Base-by-base conservation (phyloP, 2,888 invertebrate genomes). In the Lapara coniferarum region DNA sequence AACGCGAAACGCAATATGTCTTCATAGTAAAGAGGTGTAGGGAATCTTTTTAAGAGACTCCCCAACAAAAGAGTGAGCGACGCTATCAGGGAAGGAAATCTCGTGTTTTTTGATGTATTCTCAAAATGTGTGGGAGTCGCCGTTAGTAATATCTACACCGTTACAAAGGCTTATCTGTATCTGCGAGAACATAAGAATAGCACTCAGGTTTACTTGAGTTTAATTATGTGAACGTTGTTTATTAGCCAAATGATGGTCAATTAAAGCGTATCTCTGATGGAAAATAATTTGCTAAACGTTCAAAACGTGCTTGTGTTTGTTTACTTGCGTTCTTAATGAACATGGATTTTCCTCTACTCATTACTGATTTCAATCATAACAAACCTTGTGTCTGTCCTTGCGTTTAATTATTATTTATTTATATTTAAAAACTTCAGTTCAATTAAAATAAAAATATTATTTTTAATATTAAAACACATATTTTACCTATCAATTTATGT, bases 1-100 rank as follows among this genome's bases (percentile, higher is more conserved):
- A 93, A 92, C 91, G 91, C 90, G 92, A 91, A 92, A 91, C 90
- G 92, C 89, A 92, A 92, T 93, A 92, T 93, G 93, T 92, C 93
- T 93, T 92, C 89, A 91, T 92, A 85, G 86, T 82, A 78, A 81
- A 81, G 81, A 85, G 88, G 89, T 89, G 89, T 89, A 87, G 87
- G 89, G 87, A 92, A 89, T 91, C 87, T 91, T 90, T 86, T 89
- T 85, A 85, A 86, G 84, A 85, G 81, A 84, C 84, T 86, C 82
- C 80, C 85, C 83, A 87, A 91, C 90, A 91, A 91, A 88, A 83
- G 88, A 85, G 83, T 82, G 84, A 81, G 85, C 82, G 82, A 85
- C 85, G 84, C 79, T 90, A 90, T 90, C 89, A 79, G 77, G 77
- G 77, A 82, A 84, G 84, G 83, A 88, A 86, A 91, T 90, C 88